Conservation (phyloP, 1,140 invertebrate species). For the Oryctes rhinoceros region DNA sequence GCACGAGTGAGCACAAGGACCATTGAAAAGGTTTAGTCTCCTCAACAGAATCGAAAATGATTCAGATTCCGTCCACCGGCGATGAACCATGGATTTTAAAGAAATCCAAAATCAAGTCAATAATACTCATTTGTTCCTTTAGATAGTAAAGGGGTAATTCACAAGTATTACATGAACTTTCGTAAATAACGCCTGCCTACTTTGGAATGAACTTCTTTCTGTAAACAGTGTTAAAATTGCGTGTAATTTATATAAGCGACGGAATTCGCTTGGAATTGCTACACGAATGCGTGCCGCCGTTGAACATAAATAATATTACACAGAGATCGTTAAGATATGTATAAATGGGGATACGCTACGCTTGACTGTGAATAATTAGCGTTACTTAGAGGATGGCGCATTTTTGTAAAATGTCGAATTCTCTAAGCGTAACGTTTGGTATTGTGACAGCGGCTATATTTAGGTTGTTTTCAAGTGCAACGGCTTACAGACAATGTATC, state of each 20-base stretch:
- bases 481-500: background rate
- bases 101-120: too few species aligned
- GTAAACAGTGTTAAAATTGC: background rate
- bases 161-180: too few species aligned
- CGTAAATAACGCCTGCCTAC: too few species aligned
- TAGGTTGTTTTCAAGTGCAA: background rate
- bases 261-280: conserved; percentile 4
- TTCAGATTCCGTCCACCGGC: too few species aligned
- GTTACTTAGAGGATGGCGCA: background rate
- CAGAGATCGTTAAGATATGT: background rate
- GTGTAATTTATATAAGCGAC: background rate
- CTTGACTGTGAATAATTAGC: background rate
- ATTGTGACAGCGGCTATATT: background rate
- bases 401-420: background rate
- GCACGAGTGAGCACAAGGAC: too few species aligned
- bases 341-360: conserved; percentile 4
- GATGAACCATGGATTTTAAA: too few species aligned
- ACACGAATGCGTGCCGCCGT: background rate
- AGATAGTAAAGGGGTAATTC: too few species aligned
- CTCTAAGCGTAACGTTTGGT: background rate
- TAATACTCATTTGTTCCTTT: too few species aligned
- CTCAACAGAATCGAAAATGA: too few species aligned
- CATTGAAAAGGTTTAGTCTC: too few species aligned
- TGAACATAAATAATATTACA: background rate
- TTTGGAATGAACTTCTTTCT: background rate